Evolutionary conservation across 2,797 vertebrate species (phyloP).

Genomic region (Cyprinella venusta): DNA sequence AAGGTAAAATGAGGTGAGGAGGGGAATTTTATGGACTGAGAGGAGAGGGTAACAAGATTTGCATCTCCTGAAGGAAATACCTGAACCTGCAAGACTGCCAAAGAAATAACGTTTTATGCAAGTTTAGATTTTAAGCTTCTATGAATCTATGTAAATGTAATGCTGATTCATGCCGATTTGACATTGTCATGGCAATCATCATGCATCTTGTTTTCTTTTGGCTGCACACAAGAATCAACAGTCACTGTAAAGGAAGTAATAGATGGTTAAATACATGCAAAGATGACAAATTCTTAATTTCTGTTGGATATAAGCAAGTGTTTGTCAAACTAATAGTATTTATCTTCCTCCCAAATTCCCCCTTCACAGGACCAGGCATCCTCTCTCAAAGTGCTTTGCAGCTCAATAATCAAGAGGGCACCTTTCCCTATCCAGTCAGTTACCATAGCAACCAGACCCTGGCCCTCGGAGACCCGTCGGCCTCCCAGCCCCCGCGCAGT

Average conservation of each 20-base stretch:
- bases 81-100: neutral
- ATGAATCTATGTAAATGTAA: neutral
- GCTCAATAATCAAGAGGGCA: slow-evolving; percentile 94
- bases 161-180: neutral
- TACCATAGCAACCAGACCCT: slow-evolving; percentile 98
- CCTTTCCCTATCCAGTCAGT: slow-evolving; percentile 92
- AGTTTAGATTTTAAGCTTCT: slow-evolving; percentile 13
- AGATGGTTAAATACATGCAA: slow-evolving; percentile 13
- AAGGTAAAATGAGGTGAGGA: slow-evolving; percentile 53
- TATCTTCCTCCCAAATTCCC: slow-evolving; percentile 67
- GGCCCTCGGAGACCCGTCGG: slow-evolving; percentile 85
- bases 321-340: slow-evolving; percentile 21
- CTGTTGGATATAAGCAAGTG: neutral
- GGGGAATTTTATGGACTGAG: slow-evolving; percentile 51
- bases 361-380: slow-evolving; percentile 89
- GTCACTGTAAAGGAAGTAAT: neutral
- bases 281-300: neutral
- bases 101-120: slow-evolving; percentile 1
- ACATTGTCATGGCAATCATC: neutral
- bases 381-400: slow-evolving; percentile 96
- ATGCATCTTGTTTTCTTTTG: neutral
- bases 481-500: slow-evolving; percentile 80
- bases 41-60: slow-evolving; percentile 16
- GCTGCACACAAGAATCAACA: neutral
- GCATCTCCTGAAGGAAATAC: slow-evolving; percentile 8